These are phyloP conservation scores for Pteropus alecto DNA, from an alignment of 2,113 vertebrate species.

Conservation along the genomic window DNA sequence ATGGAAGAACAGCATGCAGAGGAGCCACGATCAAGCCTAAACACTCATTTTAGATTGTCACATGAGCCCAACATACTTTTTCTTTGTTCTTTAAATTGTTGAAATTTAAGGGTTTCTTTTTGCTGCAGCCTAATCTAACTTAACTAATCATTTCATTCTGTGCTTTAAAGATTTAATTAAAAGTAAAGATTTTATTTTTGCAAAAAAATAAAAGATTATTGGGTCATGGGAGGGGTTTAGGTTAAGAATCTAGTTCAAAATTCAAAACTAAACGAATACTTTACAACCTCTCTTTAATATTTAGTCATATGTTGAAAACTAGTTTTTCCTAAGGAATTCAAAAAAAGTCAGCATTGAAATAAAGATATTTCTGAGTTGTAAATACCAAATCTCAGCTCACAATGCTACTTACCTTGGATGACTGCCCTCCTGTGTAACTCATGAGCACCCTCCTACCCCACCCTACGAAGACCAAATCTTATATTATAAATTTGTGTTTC, in stretches of 20 bases:
- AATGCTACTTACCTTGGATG: neutral
- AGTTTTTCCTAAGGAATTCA: neutral
- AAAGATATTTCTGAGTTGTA: neutral
- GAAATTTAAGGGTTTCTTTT: neutral
- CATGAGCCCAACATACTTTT: too few species aligned
- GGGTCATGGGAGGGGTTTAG: neutral
- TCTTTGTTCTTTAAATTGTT: too few species aligned
- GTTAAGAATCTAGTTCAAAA: neutral
- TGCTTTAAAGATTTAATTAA: neutral
- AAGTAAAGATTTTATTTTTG: neutral
- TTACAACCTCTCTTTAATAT: neutral
- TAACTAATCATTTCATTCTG: neutral
- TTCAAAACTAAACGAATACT: neutral
- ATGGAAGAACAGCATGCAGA: too few species aligned
- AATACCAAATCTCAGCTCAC: neutral
- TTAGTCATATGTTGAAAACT: neutral
- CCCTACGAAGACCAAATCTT: neutral
- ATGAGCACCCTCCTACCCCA: neutral
- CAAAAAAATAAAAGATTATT: neutral
- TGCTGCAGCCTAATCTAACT: neutral
- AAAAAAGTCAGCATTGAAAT: neutral
- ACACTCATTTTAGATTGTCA: too few species aligned
- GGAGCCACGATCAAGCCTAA: too few species aligned
- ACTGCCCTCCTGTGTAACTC: neutral
- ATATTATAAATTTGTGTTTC: neutral